Base-by-base conservation (phyloP, 2,113 vertebrate species). In the Pangasianodon gigas region DNA sequence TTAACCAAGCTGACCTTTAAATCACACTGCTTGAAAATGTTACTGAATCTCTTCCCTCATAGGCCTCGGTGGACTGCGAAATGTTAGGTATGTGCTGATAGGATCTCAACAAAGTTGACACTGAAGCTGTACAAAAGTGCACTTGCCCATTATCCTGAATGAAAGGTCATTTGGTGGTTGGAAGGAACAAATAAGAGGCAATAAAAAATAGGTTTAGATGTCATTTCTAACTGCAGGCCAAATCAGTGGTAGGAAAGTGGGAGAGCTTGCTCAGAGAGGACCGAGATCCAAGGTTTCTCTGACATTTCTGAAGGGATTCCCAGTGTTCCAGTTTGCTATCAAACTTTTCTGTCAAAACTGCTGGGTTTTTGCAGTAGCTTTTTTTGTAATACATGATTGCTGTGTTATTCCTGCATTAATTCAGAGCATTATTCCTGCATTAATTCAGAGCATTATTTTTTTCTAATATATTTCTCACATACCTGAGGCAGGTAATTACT, bases 1-100 rank as follows among this genome's bases (percentile, higher is more conserved):
- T 87, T 90, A 90, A 90, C 89, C 89, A 87, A 87, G 84, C 62
- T 90, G 89, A 90, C 89, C 89, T 90, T 90, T 87, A 90, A 90
- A 90, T 90, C 89, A 82, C 75, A 44, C 89, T 37, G 84, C 75
- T 58, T 26, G 62, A 82, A 90, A 90, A 90, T 90, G 84, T 90
- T 90, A 90, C 89, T 2, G 62, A 81, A 86, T 80, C 84, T 80
- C 81, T 86, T 71, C 74, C 71, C 77, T 85, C 86, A 74, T 81
- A 90, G 86, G 79, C 84, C 84, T 81, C 60, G 48, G 58, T 81
- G 74, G 71, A 89, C 29, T 80, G 84, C 87, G 56, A 90, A 89
- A 86, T 87, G 85, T 87, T 82, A 87, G 85, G 85, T 88, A 89
- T 92, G 87, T 81, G 83, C 75, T 69, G 87, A 89, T 89, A 90